A percentile compares a stretch with the other conserved stretches of the same genome.
These are phyloP conservation scores for Clytia hemisphaerica DNA, from an alignment of 30 jellyfish, hydroid and myxozoan species.

Conservation along the genomic window DNA sequence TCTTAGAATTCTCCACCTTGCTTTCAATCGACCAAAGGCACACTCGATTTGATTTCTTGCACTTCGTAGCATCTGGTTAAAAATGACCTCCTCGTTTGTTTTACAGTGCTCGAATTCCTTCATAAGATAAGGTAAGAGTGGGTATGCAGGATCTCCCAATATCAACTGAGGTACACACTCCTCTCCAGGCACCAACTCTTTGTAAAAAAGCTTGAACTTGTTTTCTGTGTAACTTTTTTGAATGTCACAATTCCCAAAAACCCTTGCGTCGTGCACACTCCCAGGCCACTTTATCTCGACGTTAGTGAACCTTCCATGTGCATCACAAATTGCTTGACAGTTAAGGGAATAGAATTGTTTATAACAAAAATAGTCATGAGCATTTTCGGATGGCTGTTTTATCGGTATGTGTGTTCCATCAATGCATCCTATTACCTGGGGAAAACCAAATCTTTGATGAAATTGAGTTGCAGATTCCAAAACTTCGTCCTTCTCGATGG, in stretches of 20 bases:
- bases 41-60: slow-evolving; percentile 52
- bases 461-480: slow-evolving; percentile 1
- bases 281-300: slow-evolving; percentile 66
- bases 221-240: slow-evolving; percentile 22
- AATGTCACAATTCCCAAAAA: slow-evolving; percentile 32
- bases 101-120: slow-evolving; percentile 18
- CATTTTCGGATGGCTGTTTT: slow-evolving; percentile 55
- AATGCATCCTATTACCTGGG: slow-evolving; percentile 63
- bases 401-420: slow-evolving; percentile 74
- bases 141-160: slow-evolving; percentile 75
- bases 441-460: slow-evolving; percentile 52
- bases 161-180: slow-evolving; percentile 44
- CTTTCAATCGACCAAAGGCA: slow-evolving; percentile 57
- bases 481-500: slow-evolving; percentile 39
- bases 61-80: slow-evolving; percentile 37
- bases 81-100: slow-evolving; percentile 36
- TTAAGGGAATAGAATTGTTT: slow-evolving; percentile 51
- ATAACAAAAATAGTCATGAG: slow-evolving; percentile 60
- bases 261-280: slow-evolving; percentile 58
- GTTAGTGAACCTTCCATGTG: slow-evolving; percentile 40
- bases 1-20: slow-evolving; percentile 36
- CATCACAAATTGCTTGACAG: slow-evolving; percentile 62
- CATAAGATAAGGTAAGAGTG: slow-evolving; percentile 46
- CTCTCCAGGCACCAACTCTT: slow-evolving; percentile 42
- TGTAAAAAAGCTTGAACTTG: slow-evolving; percentile 18